These are phyloP conservation scores for Eumacrocentrus americanus DNA, from an alignment of 2,888 invertebrate species.

Conservation along the genomic window DNA sequence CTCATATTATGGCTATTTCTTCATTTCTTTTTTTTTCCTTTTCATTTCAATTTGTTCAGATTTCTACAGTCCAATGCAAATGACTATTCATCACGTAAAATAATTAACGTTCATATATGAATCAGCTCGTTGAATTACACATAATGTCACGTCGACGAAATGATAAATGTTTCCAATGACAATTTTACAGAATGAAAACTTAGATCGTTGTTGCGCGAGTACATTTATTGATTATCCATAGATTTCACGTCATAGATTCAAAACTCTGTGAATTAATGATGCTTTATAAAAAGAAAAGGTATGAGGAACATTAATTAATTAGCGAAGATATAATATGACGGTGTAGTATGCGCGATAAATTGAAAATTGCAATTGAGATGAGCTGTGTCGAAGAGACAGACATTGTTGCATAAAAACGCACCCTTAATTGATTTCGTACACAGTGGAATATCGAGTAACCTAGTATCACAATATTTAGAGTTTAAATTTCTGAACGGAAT, in stretches of 20 bases:
- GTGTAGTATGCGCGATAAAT: no score
- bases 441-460: constrained; percentile 52
- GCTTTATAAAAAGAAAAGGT: constrained; percentile 13
- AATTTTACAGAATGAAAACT: constrained; percentile 32
- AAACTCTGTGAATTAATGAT: constrained; percentile 41
- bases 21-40: neutral
- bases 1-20: no score
- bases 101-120: neutral
- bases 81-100: neutral
- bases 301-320: constrained; percentile 10
- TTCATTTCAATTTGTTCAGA: neutral
- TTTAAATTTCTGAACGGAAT: constrained; percentile 53
- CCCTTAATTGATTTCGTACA: constrained; percentile 38
- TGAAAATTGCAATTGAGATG: no score
- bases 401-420: constrained; percentile 35
- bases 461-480: constrained; percentile 54
- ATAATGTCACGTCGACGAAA: neutral
- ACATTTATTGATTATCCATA: constrained; percentile 43
- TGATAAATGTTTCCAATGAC: constrained; percentile 39
- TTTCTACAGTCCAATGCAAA: neutral
- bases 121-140: neutral
- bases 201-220: constrained; percentile 46
- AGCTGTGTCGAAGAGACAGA: no score
- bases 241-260: constrained; percentile 58
- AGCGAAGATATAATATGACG: constrained; percentile 29